Evolutionary conservation across 2,113 vertebrate genomes (phyloP), one percentile per base, ranked within the genome.

Genomic region (Leptodactylus fuscus): DNA sequence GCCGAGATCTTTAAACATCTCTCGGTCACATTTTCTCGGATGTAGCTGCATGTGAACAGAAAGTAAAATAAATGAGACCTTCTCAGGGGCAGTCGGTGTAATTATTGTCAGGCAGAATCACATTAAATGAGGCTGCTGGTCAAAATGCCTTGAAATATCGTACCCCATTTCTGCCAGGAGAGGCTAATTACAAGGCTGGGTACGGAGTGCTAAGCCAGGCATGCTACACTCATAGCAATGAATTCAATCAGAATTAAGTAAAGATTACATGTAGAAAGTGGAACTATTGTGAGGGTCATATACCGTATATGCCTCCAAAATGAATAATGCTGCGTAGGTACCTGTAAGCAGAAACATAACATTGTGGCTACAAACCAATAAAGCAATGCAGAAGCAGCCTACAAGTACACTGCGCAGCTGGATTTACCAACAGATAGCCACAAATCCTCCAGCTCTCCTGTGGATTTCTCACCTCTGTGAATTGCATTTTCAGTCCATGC

Each of bases 91-190:
- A 13, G 53, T 32, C 75, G 3, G 36, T 83, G 73, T 67, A 85
- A 85, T 85, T 85, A 78, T 60, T 67, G 74, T 69, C 83, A 78
- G 65, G 83, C 58, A 3, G 73, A 76, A 69, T 78, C 22, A 51
- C 83, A 78, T 69, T 77, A 85, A 77, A 49, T 49, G 44, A 27
- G 58, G 83, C 83, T 85, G 76, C 36, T 76, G 74, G 74, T 69
- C 60, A 65, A 85, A 55, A 44, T 58, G 27, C 24, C 53, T 76
- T 76, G 53, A 75, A 83, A 75, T 73, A 82, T 38, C n/a, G 53
- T 51, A 73, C 82, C 44, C 27, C n/a, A 51, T 78, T 38, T 67
- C 74, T 51, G 75, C 48, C 62, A 70, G 46, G n/a, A 16, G 60
- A 85, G 74, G 32, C 83, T 71, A 70, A 79, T 79, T 85, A 67